Base-by-base conservation (phyloP, 2,888 invertebrate genomes). In the Acronicta psi region DNA sequence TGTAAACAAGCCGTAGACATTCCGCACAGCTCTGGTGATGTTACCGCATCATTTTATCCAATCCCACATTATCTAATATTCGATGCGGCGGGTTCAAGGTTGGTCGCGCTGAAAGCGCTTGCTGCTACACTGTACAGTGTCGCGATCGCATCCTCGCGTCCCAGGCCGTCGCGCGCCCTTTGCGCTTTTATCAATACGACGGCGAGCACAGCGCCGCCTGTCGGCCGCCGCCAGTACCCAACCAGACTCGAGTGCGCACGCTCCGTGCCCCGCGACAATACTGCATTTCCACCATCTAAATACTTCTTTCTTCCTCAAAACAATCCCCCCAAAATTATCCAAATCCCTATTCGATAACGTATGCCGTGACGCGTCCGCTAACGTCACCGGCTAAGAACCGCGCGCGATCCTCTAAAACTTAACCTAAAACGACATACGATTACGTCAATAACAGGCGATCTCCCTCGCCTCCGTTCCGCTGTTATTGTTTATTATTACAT, bases 101-200 rank as follows among this genome's bases (percentile, higher is more conserved):
- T 90, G 89, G 84, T 80, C 79, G 79, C 68, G 82, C 84, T 82
- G 84, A 86, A 87, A 87, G 83, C 82, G 46, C 46, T 52, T 64
- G 50, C 36, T 42, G 83, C 69, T 70, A 69, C 70, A 69, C 63
- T 66, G 62, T 67, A 63, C 44, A 51, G 47, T 55, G 60, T 69
- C 66, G 70, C 71, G 71, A 69, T 79, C 79, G 80, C 79, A 83
- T 80, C 77, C 73, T 77, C 68, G 59, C 66, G 66, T 46, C 66
- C 83, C 80, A 80, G 77, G 73, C 75, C 70, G 76, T 53, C 72
- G 79, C 78, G 80, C 83, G 88, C 85, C 89, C 89, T 88, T 86
- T 88, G 87, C 92, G 89, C 89, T 90, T 92, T 91, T 92, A 89
- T 92, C 93, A 91, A 92, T 92, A 92, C 86, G 79, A 68, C 66